phyloP scores from a whole-genome alignment of 2,888 invertebrate genomes.

The Latheticus oryzae region DNA sequence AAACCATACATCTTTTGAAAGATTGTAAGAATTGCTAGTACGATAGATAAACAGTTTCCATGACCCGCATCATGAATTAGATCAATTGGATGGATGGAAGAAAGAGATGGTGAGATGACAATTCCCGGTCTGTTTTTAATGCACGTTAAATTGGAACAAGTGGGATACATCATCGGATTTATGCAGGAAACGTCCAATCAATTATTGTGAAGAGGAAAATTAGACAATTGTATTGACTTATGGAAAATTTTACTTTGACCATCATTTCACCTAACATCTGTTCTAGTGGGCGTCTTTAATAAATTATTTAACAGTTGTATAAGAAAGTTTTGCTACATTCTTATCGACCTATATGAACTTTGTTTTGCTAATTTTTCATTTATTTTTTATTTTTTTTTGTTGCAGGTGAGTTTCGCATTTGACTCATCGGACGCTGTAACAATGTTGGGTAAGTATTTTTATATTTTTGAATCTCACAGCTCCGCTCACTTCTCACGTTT shows the following conservation, averaged over 20 bases:
- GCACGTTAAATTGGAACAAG: constrained; percentile 36
- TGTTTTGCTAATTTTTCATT: too few species aligned
- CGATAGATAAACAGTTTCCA: constrained; percentile 10
- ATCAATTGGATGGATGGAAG: constrained; percentile 35
- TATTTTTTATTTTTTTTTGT: too few species aligned
- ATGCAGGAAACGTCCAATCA: constrained; percentile 44
- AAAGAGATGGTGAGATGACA: constrained; percentile 26
- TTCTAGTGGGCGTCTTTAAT: too few species aligned
- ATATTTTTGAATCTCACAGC: not conserved
- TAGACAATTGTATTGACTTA: too few species aligned
- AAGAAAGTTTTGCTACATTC: too few species aligned
- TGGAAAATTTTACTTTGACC: too few species aligned
- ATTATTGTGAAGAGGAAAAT: too few species aligned
- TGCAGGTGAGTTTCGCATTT: constrained; percentile 11
- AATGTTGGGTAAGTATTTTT: constrained; percentile 4
- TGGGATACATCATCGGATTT: constrained; percentile 38
- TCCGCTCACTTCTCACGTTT: not conserved
- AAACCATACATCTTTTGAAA: too few species aligned
- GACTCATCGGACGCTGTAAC: constrained; percentile 5
- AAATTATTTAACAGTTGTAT: too few species aligned
- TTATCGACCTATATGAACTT: too few species aligned
- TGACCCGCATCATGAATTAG: constrained; percentile 39
- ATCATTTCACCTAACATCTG: too few species aligned
- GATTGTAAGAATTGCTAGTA: too few species aligned
- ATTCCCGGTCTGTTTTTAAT: constrained; percentile 12